phyloP scores from a whole-genome alignment of 2,797 vertebrate species.

The Scarus forsteni region DNA sequence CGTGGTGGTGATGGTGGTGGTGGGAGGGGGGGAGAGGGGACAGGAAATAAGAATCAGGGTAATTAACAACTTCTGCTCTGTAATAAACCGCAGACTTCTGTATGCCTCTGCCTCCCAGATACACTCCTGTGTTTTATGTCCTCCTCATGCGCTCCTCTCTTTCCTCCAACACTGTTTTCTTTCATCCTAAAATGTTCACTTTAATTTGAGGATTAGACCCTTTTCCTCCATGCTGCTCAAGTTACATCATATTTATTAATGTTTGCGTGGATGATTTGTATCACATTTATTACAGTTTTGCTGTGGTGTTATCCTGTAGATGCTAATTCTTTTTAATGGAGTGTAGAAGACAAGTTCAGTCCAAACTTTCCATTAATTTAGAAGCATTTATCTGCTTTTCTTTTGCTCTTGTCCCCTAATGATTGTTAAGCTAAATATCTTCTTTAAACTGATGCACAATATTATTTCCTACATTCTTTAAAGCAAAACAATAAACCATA shows the following conservation, averaged over 20 bases:
- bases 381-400: no score
- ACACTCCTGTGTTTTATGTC: slow-evolving; percentile 64
- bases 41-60: slow-evolving; percentile 91
- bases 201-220: slow-evolving; percentile 44
- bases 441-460: no score
- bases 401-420: no score
- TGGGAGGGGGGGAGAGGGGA: slow-evolving; percentile 81
- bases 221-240: slow-evolving; percentile 21
- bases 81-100: slow-evolving; percentile 85
- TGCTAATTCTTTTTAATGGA: not conserved
- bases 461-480: no score
- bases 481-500: no score
- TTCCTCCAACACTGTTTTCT: slow-evolving; percentile 42
- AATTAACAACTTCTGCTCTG: slow-evolving; percentile 93
- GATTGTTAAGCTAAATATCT: no score
- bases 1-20: slow-evolving; percentile 39
- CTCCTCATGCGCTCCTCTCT: slow-evolving; percentile 25
- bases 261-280: slow-evolving; percentile 32
- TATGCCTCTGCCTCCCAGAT: slow-evolving; percentile 74
- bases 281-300: slow-evolving; percentile 14
- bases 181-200: slow-evolving; percentile 58
- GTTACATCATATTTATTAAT: slow-evolving; percentile 45
- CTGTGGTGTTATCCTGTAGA: slow-evolving; percentile 1
- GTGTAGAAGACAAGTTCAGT: no score
- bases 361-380: no score